phyloP scores from a whole-genome alignment of 2,113 vertebrate species.

The Phaethon lepturus region DNA sequence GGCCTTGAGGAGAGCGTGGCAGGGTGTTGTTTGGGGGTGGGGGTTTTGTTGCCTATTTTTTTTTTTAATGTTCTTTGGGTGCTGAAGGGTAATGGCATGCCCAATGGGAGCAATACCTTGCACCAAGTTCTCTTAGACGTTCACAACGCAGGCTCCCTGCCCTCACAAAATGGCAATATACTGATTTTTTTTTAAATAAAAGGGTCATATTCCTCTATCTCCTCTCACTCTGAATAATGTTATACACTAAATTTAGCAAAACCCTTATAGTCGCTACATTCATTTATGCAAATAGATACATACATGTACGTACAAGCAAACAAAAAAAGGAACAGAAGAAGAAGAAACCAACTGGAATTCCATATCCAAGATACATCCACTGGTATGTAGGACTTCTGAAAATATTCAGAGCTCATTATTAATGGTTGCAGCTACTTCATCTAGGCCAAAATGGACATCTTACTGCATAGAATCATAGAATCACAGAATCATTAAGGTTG shows the following conservation, averaged over 20 bases:
- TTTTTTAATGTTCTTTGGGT: background rate
- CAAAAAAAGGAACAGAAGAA: background rate
- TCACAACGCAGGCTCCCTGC: fast-evolving
- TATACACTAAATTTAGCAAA: background rate
- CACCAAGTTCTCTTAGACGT: fast-evolving
- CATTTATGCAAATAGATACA: background rate
- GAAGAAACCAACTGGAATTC: background rate
- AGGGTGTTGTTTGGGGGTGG: background rate
- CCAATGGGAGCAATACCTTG: fast-evolving
- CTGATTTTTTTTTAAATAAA: background rate
- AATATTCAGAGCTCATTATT: background rate
- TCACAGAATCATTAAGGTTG: too few relatives aligned
- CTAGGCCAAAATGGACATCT: too few relatives aligned
- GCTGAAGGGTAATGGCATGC: background rate
- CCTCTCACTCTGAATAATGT: background rate
- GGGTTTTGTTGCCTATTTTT: too few relatives aligned
- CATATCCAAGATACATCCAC: background rate
- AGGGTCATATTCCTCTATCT: too few relatives aligned
- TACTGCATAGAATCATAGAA: too few relatives aligned
- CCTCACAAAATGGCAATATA: background rate
- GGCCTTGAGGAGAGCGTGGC: background rate
- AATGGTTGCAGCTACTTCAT: background rate
- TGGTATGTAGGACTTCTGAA: background rate
- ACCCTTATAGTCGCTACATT: background rate
- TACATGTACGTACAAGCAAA: background rate